A percentile compares a stretch with the other conserved stretches of the same genome.
phyloP scores from a whole-genome alignment of 2,888 invertebrate genomes.

The Mylabris sibirica region DNA sequence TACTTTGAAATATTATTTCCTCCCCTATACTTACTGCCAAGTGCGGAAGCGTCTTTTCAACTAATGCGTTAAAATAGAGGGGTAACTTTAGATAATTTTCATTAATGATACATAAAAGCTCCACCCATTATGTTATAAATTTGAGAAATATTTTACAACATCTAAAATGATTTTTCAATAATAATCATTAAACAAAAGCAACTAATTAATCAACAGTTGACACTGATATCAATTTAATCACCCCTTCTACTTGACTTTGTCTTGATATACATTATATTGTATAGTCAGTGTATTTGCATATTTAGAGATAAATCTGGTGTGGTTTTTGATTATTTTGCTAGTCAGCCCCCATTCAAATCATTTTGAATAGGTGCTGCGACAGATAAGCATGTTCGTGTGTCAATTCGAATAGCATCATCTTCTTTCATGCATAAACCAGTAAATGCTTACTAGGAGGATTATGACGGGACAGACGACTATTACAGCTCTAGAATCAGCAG shows the following conservation, averaged over 20 bases:
- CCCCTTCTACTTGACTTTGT: not conserved
- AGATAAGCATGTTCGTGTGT: constrained; percentile 7
- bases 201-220: constrained; percentile 10
- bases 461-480: constrained; percentile 22
- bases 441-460: constrained; percentile 26
- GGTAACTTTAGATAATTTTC: constrained; percentile 24
- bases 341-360: constrained; percentile 3
- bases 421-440: constrained; percentile 19
- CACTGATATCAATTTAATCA: not conserved
- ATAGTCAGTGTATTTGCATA: constrained; percentile 2
- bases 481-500: constrained; percentile 48
- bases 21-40: constrained; percentile 15
- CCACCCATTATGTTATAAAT: not conserved
- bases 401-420: constrained; percentile 16
- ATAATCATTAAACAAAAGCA: not conserved
- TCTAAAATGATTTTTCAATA: not conserved
- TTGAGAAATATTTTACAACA: not conserved
- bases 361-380: constrained; percentile 13
- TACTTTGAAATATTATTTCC: constrained; percentile 25
- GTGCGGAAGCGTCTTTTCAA: constrained; percentile 25
- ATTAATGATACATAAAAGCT: not conserved
- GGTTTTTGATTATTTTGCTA: constrained; percentile 13
- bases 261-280: not conserved
- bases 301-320: constrained; percentile 11
- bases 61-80: constrained; percentile 25